Conservation (phyloP, 1,140 invertebrate species). For the Plectrocnemia conspersa region DNA sequence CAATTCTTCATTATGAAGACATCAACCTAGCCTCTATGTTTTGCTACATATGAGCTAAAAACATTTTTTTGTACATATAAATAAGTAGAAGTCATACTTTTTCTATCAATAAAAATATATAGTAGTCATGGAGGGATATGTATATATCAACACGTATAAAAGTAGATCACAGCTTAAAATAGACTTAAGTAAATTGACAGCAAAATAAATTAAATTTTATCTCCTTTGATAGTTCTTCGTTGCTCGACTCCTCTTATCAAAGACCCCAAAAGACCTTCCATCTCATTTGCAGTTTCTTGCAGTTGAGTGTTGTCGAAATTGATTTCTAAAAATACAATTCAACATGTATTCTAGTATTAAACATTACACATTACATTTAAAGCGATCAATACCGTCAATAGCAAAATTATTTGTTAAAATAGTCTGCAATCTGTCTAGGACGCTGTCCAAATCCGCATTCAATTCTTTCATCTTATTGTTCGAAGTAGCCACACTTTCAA, state of each 20-base stretch:
- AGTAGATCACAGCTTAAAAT: not conserved
- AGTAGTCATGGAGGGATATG: not conserved
- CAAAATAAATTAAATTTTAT: conserved; percentile 25
- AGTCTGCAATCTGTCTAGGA: conserved; percentile 55
- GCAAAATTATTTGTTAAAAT: conserved; percentile 57
- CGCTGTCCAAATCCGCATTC: conserved; percentile 56
- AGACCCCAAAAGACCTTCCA: conserved; percentile 56
- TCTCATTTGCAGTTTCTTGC: conserved; percentile 55
- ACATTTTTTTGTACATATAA: not conserved
- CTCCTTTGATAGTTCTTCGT: conserved; percentile 37
- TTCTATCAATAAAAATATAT: not conserved
- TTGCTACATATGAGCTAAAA: no score
- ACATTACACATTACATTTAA: conserved; percentile 16
- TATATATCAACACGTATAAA: not conserved
- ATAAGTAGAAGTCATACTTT: not conserved
- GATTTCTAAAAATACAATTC: conserved; percentile 43
- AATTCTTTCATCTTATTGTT: conserved; percentile 50
- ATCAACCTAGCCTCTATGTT: no score
- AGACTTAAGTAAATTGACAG: not conserved
- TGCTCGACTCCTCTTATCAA: conserved; percentile 50
- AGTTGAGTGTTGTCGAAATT: conserved; percentile 55
- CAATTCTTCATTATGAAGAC: no score
- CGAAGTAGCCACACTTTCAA: conserved; percentile 41
- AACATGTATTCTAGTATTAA: conserved; percentile 5
- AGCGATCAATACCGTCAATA: conserved; percentile 53